Conservation (phyloP, 1,140 invertebrate species). For the Drosophila quadrilineata region DNA sequence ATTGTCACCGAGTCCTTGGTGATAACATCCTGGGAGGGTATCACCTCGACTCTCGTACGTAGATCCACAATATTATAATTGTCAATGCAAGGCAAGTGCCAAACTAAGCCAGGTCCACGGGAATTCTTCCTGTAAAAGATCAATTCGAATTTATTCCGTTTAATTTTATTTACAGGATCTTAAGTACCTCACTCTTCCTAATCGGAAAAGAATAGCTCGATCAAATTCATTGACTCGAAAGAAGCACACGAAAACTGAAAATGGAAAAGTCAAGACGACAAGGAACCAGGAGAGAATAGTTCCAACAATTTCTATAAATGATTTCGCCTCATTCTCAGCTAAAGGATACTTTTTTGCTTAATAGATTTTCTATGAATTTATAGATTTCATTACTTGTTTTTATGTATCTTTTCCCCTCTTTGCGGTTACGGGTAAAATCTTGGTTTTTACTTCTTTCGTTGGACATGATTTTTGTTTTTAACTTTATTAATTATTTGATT, state of each 20-base stretch:
- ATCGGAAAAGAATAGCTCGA: conserved; percentile 91
- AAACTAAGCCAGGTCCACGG: conserved; percentile 83
- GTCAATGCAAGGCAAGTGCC: conserved; percentile 90
- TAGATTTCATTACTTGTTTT: conserved; percentile 1
- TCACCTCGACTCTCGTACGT: conserved; percentile 87
- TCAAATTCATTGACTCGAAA: conserved; percentile 87
- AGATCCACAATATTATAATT: conserved; percentile 87
- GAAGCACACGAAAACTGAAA: conserved; percentile 90
- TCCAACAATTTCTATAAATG: conserved; percentile 86
- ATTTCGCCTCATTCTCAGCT: conserved; percentile 28
- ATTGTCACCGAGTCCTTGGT: conserved; percentile 91
- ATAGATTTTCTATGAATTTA: background rate
- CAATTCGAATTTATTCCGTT: background rate
- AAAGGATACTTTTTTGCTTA: background rate
- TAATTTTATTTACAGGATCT: background rate
- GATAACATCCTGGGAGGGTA: conserved; percentile 87
- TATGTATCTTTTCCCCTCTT: conserved; percentile 14
- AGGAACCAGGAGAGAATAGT: conserved; percentile 88
- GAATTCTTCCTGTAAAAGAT: conserved; percentile 13
- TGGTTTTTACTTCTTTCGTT: background rate
- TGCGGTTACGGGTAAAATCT: background rate
- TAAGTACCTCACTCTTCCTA: conserved; percentile 87
- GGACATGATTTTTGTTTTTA: background rate
- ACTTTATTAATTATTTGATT: too few relatives aligned
- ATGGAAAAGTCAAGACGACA: conserved; percentile 89